phyloP scores from a whole-genome alignment of 2,888 invertebrate genomes.

The Teleogryllus oceanicus region DNA sequence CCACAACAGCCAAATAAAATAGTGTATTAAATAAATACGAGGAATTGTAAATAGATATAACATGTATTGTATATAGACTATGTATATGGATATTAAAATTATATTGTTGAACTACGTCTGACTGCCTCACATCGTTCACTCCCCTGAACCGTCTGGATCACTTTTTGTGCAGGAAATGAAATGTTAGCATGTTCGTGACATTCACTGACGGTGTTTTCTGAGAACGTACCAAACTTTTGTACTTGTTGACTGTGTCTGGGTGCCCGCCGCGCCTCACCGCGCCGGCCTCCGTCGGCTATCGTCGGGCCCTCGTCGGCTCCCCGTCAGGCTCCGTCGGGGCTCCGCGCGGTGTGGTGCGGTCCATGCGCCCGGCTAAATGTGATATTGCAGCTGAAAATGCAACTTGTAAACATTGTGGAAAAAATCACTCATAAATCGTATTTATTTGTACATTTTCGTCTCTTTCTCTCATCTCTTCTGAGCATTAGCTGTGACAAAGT shows the following conservation, averaged over 20 bases:
- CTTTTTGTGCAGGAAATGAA: slow-evolving; percentile 38
- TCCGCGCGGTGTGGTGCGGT: background rate
- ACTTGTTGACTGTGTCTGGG: background rate
- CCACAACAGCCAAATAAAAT: slow-evolving; percentile 37
- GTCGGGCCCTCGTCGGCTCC: background rate
- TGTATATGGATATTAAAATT: slow-evolving; percentile 38
- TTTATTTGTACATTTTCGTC: slow-evolving; percentile 48
- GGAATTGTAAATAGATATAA: slow-evolving; percentile 31
- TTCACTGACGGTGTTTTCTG: slow-evolving; percentile 40
- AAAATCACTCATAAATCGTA: slow-evolving; percentile 38
- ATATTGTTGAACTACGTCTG: slow-evolving; percentile 46
- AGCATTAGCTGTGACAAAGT: slow-evolving; percentile 46
- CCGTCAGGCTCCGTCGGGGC: background rate
- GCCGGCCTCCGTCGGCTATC: background rate
- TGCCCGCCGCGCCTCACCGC: background rate
- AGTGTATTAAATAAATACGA: slow-evolving; percentile 27
- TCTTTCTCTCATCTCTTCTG: slow-evolving; percentile 42
- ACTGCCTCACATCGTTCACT: slow-evolving; percentile 36
- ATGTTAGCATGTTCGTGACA: slow-evolving; percentile 39
- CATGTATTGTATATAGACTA: slow-evolving; percentile 30
- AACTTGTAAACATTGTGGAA: slow-evolving; percentile 31
- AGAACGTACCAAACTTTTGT: slow-evolving; percentile 25
- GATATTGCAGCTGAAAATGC: slow-evolving; percentile 44
- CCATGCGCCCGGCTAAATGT: slow-evolving; percentile 45
- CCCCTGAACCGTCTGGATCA: background rate